Evolutionary conservation across 2,888 invertebrate genomes (phyloP).

Genomic region (Machimus atricapillus): DNA sequence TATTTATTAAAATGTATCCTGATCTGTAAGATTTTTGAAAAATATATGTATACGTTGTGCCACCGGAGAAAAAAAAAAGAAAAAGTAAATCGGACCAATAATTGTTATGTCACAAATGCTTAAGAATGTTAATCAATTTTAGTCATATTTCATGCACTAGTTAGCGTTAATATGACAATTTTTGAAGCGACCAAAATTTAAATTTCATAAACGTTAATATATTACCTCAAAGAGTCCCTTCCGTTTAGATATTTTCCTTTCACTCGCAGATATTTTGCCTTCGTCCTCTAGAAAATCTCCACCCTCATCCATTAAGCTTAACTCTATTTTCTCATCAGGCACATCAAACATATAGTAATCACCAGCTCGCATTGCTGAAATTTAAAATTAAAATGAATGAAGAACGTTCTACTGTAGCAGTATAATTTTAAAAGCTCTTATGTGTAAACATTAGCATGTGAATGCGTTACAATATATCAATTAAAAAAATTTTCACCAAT

Average conservation of each 20-base stretch:
- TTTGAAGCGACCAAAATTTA: not conserved
- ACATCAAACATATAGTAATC: slow-evolving; percentile 99
- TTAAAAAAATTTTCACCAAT: not conserved
- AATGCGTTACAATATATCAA: not conserved
- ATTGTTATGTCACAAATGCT: not conserved
- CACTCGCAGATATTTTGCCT: slow-evolving; percentile 57
- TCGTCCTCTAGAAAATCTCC: slow-evolving; percentile 63
- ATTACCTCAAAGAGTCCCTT: slow-evolving; percentile 58
- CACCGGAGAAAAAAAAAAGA: not conserved
- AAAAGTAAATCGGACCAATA: not conserved
- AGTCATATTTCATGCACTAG: not conserved
- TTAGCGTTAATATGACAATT: not conserved
- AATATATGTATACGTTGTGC: not conserved
- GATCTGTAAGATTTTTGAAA: no score
- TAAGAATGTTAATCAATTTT: not conserved
- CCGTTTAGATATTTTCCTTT: slow-evolving; percentile 60
- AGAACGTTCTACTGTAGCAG: not conserved
- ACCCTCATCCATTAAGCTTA: slow-evolving; percentile 69
- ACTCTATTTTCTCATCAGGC: slow-evolving; percentile 79
- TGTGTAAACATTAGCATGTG: not conserved
- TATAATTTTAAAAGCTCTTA: not conserved
- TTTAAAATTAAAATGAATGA: not conserved
- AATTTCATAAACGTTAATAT: not conserved
- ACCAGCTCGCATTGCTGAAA: slow-evolving; percentile 91
- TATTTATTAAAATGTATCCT: no score